Percentiles rank a stretch among this genome's conserved stretches.
phyloP scores from a whole-genome alignment of 2,113 vertebrate genomes.

The Anoura caudifer region DNA sequence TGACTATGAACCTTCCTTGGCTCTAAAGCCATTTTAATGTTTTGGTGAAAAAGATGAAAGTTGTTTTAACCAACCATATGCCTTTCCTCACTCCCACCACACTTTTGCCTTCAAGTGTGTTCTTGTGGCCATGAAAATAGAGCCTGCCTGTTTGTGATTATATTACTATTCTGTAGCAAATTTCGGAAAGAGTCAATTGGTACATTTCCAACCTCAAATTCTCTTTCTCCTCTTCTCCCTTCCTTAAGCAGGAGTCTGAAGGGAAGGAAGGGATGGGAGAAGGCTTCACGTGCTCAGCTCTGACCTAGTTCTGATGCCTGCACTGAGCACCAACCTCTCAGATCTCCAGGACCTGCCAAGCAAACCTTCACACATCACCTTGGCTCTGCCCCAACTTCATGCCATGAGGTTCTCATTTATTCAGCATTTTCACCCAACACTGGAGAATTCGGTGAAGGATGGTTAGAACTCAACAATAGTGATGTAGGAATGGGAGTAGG shows the following conservation, averaged over 20 bases:
- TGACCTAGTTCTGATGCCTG: neutral
- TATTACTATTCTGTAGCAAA: conserved; percentile 40
- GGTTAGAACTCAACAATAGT: neutral
- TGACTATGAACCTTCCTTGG: neutral
- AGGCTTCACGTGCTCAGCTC: neutral
- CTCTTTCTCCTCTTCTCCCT: neutral
- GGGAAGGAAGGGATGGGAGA: neutral
- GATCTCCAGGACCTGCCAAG: neutral
- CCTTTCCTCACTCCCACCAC: neutral
- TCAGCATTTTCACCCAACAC: neutral
- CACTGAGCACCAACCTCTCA: neutral
- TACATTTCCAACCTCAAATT: conserved; percentile 8
- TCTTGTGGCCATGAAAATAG: conserved; percentile 29
- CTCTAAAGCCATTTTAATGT: conserved; percentile 20
- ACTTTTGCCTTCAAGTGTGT: conserved; percentile 38
- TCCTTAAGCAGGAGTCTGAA: neutral
- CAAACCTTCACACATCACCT: neutral
- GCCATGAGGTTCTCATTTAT: neutral
- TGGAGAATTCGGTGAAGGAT: neutral
- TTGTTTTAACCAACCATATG: conserved; percentile 33
- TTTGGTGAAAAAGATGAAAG: conserved; percentile 3
- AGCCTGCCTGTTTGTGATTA: conserved; percentile 46
- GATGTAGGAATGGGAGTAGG: neutral
- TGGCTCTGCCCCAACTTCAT: neutral
- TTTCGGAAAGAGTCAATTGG: conserved; percentile 41